phyloP scores from a whole-genome alignment of 1,140 invertebrate genomes.

The Physella acuta region DNA sequence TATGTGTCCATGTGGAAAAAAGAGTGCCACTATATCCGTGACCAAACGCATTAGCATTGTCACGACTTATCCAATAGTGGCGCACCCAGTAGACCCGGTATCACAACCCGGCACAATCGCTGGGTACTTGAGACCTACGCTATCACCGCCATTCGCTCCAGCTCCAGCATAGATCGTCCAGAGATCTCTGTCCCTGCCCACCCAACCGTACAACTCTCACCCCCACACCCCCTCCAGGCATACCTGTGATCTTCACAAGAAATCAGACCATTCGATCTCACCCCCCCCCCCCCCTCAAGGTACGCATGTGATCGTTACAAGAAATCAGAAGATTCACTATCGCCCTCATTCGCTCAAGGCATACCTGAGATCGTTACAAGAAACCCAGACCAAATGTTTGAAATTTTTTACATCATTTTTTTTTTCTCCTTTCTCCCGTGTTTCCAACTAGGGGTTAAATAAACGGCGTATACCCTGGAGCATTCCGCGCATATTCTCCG shows the following conservation, averaged over 20 bases:
- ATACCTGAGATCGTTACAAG: background rate
- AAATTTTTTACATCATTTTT: background rate
- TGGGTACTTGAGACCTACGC: background rate
- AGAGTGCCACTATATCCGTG: too few species aligned
- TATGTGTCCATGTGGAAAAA: too few species aligned
- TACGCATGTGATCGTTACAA: too few species aligned
- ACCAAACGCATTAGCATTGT: too few species aligned
- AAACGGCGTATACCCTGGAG: slow-evolving; percentile 1
- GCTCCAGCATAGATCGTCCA: background rate
- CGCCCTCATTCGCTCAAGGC: background rate
- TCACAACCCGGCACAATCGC: too few species aligned
- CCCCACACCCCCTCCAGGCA: background rate
- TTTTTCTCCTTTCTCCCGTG: background rate
- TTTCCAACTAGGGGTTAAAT: background rate
- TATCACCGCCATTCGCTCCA: background rate
- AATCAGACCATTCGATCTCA: background rate
- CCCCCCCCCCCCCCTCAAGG: background rate
- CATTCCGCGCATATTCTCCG: background rate
- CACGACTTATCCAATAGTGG: too few species aligned
- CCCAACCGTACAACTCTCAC: background rate
- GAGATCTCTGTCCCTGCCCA: background rate
- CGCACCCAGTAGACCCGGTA: too few species aligned
- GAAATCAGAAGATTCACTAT: too few species aligned
- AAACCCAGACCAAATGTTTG: background rate
- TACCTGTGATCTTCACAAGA: too few species aligned